Conservation (phyloP, 2,113 vertebrate species). For the Catharus fuscescens region DNA sequence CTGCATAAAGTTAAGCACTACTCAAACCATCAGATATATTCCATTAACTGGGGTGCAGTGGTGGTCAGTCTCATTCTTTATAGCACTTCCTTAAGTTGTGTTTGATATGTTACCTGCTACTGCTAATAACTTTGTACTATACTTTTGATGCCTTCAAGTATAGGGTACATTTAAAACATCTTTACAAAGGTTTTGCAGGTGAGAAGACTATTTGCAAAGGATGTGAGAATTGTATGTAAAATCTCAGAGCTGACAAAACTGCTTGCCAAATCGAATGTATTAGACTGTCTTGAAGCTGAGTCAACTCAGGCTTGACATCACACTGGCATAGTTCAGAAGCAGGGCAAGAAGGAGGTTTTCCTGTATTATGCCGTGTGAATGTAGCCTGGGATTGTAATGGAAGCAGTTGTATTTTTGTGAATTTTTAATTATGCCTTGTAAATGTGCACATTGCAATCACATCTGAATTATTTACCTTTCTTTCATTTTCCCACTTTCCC, state of each 20-base stretch:
- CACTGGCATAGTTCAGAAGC: neutral
- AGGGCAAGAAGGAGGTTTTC: neutral
- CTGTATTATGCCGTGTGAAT: neutral
- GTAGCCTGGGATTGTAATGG: neutral
- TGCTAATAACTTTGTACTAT: constrained; percentile 7
- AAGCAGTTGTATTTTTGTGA: neutral
- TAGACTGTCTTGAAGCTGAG: neutral
- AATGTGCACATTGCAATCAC: neutral
- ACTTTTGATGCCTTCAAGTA: neutral
- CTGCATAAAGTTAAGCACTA: neutral
- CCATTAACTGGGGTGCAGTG: neutral
- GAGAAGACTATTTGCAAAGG: neutral
- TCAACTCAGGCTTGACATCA: neutral
- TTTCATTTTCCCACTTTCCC: neutral
- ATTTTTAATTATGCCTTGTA: neutral
- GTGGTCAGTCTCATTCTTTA: neutral
- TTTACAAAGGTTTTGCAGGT: neutral
- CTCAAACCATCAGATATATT: neutral
- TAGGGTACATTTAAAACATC: neutral
- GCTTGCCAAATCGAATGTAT: neutral
- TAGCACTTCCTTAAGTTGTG: neutral
- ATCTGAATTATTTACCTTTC: neutral
- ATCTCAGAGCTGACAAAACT: neutral
- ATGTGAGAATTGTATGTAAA: neutral
- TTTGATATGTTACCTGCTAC: neutral